phyloP scores from a whole-genome alignment of 2,888 invertebrate species.

The Holacanthella duospinosa region DNA sequence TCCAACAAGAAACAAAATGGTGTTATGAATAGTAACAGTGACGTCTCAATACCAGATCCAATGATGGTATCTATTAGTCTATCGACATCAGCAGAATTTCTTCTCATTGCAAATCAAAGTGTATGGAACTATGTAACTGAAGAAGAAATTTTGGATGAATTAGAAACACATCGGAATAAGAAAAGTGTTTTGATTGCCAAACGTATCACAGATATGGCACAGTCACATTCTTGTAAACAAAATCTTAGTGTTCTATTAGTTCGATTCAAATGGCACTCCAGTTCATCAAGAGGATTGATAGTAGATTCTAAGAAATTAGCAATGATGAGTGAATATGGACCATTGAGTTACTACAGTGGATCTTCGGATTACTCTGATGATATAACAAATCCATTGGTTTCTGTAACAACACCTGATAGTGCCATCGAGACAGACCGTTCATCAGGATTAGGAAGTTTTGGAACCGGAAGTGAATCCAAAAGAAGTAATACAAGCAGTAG shows the following conservation, averaged over 20 bases:
- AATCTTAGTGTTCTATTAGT: slow-evolving; percentile 78
- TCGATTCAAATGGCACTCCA: slow-evolving; percentile 41
- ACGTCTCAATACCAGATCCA: slow-evolving; percentile 56
- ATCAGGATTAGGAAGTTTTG: slow-evolving; percentile 25
- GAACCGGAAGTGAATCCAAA: too few species aligned
- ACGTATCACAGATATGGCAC: slow-evolving; percentile 71
- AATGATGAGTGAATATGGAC: slow-evolving; percentile 28
- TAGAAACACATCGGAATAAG: slow-evolving; percentile 41
- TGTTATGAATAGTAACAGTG: background rate
- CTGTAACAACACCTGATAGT: slow-evolving; percentile 36
- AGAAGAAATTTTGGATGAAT: slow-evolving; percentile 72
- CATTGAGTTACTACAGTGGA: slow-evolving; percentile 32
- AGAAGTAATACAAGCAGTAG: background rate
- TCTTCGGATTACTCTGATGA: slow-evolving; percentile 36
- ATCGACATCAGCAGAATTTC: slow-evolving; percentile 70
- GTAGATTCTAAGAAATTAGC: slow-evolving; percentile 15
- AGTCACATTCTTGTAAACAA: slow-evolving; percentile 79
- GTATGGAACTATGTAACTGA: slow-evolving; percentile 74
- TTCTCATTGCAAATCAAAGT: slow-evolving; percentile 66
- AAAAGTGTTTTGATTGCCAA: slow-evolving; percentile 61
- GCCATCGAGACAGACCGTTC: slow-evolving; percentile 37
- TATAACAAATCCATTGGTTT: slow-evolving; percentile 33
- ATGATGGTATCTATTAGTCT: slow-evolving; percentile 62
- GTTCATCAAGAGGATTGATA: background rate
- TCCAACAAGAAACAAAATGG: background rate